Conservation (phyloP, 2,113 vertebrate species). For the Chaenogobius annularis region DNA sequence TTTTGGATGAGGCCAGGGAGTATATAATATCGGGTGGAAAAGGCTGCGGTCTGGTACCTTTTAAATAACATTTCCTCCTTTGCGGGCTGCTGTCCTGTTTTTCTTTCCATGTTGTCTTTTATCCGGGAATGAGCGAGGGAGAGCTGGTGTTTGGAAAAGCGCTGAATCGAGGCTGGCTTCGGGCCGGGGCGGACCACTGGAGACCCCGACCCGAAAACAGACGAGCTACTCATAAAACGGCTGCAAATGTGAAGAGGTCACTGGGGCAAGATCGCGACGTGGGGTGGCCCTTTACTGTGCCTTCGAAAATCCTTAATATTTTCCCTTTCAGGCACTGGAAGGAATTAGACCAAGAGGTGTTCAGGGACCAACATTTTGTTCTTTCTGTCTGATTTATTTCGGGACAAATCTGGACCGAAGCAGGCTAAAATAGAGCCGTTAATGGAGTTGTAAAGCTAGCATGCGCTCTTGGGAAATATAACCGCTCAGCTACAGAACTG, state of each 20-base stretch:
- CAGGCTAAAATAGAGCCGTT: constrained; percentile 68
- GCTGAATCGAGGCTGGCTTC: constrained; percentile 73
- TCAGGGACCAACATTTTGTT: constrained; percentile 59
- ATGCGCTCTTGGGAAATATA: constrained; percentile 71
- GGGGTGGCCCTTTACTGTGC: constrained; percentile 46
- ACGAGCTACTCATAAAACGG: constrained; percentile 32
- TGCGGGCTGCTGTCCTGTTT: constrained; percentile 99
- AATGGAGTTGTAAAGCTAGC: constrained; percentile 72
- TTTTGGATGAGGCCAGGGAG: constrained; percentile 98
- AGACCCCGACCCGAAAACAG: constrained; percentile 48
- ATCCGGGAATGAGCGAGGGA: constrained; percentile 83
- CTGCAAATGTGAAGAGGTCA: constrained; percentile 67
- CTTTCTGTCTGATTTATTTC: constrained; percentile 74
- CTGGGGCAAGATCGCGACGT: constrained; percentile 44
- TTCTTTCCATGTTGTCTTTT: constrained; percentile 99
- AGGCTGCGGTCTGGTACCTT: constrained; percentile 99
- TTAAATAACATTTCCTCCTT: constrained; percentile 99
- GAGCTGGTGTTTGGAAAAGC: constrained; percentile 80
- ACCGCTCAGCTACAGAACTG: constrained; percentile 51
- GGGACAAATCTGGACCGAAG: constrained; percentile 68
- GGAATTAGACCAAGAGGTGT: constrained; percentile 56
- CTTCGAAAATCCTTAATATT: constrained; percentile 44
- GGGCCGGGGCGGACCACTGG: constrained; percentile 66
- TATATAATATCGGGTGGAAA: constrained; percentile 99
- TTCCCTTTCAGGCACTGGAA: constrained; percentile 49